Evolutionary conservation across 2,113 vertebrate genomes (phyloP), one percentile per base, ranked within the genome.

Genomic region (Siniperca knerii): DNA sequence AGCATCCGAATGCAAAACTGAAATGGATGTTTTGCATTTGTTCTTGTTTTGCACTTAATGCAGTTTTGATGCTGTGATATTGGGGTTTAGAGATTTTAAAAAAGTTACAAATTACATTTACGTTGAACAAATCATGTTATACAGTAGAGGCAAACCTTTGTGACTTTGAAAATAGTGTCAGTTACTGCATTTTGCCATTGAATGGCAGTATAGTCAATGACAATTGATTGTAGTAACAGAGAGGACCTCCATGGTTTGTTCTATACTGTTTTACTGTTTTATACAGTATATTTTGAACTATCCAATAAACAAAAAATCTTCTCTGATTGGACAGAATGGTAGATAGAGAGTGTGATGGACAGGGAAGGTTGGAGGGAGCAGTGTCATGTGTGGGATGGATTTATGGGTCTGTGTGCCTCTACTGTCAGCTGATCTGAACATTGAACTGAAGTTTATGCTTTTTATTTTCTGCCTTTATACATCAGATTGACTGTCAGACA

Each of bases 191-290:
- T 61, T 58, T 44, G 62, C 62, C 81, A 69, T 77, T 6, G 48
- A n/a, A 54, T 77, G 77, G 62, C 77, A 77, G 71, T 73, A 52
- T 44, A 79, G 33, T 72, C 65, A 65, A 18, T 66, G 42, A 55
- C 16, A 35, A 54, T 23, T 46, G 42, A 50, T 44, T 44, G 42
- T 1, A 40, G n/a, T 37, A 69, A 13, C 37, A 79, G 62, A 82
- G 40, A n/a, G 44, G 40, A 13, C 50, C 12, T 65, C 6, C 29
- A 29, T 54, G 21, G 0, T 29, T 74, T 29, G 29, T 29, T 29
- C 2, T 29, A 29, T 29, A 29, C 29, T 29, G 44, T 64, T 44
- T 77, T 52, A 4, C 6, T 15, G 8, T 57, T 37, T 71, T 6
- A 21, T 50, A 1, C 25, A 16, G 40, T 40, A 8, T 40, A 29